These are phyloP conservation scores for Okapia johnstoni DNA, from an alignment of 2,113 vertebrate species.

Conservation along the genomic window DNA sequence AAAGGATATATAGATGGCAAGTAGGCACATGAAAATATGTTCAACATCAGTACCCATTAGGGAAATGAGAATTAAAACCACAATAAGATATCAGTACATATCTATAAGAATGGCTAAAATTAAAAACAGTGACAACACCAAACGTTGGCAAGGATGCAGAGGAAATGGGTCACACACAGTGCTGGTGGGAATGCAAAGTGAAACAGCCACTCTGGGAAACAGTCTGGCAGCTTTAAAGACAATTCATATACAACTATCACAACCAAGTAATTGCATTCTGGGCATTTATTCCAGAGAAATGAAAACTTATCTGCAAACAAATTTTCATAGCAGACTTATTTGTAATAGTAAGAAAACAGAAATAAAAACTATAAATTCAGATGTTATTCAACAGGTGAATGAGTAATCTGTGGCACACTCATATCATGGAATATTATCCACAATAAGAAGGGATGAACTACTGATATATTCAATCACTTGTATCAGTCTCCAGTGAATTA, in stretches of 20 bases:
- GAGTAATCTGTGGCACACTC: not conserved
- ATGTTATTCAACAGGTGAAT: not conserved
- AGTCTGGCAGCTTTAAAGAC: not conserved
- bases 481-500: not conserved
- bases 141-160: not conserved
- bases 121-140: slow-evolving; percentile 8
- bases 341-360: not conserved
- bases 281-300: not conserved
- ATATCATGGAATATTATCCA: not conserved
- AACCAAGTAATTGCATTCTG: not conserved
- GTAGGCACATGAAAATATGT: slow-evolving; percentile 13
- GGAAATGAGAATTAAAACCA: slow-evolving; percentile 2
- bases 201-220: not conserved
- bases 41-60: slow-evolving; percentile 1
- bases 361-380: not conserved
- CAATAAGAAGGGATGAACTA: not conserved
- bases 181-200: not conserved
- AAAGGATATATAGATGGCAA: slow-evolving; percentile 5
- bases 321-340: slow-evolving; percentile 35
- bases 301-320: not conserved
- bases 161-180: not conserved
- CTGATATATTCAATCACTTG: not conserved
- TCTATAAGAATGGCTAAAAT: not conserved
- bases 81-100: not conserved
- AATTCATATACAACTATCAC: not conserved